Evolutionary conservation across 2,113 vertebrate species (phyloP).

Genomic region (Pagrus major): DNA sequence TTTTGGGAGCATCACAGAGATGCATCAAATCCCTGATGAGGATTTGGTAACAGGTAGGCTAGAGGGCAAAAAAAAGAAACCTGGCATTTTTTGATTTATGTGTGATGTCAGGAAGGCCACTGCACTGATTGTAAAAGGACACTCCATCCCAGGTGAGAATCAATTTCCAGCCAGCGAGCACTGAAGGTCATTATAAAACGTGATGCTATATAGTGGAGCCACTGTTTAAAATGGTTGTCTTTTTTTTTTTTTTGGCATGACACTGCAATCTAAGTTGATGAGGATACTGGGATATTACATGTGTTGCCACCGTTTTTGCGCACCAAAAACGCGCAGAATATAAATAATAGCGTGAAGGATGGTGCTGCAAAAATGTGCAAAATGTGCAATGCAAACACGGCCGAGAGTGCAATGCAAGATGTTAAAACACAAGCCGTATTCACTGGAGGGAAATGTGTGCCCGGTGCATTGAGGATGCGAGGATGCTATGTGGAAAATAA

Average conservation of each 20-base stretch:
- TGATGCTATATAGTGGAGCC: conserved; percentile 45
- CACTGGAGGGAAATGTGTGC: background rate
- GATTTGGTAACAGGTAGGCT: conserved; percentile 40
- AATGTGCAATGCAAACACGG: background rate
- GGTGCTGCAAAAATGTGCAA: conserved; percentile 5
- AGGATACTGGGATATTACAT: conserved; percentile 20
- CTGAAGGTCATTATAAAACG: conserved; percentile 83
- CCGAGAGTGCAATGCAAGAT: background rate
- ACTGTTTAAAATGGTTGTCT: conserved; percentile 69
- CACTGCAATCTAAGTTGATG: conserved; percentile 45
- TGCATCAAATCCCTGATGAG: conserved; percentile 20
- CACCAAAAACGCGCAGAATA: conserved; percentile 36
- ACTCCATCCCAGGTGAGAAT: conserved; percentile 70
- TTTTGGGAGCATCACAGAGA: conserved; percentile 36
- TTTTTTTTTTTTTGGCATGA: conserved; percentile 29
- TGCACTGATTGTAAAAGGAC: conserved; percentile 42
- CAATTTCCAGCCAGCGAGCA: conserved; percentile 65
- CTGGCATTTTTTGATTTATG: background rate
- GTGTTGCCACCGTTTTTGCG: conserved; percentile 23
- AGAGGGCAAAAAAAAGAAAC: background rate
- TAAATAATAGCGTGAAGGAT: conserved; percentile 32
- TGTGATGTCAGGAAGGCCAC: conserved; percentile 1
- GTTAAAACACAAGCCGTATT: conserved; percentile 16
- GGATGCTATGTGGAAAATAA: background rate
- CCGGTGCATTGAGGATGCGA: background rate